Evolutionary conservation across 2,888 invertebrate genomes (phyloP), one percentile per base, ranked within the genome.

Genomic region (Taenaris catops): DNA sequence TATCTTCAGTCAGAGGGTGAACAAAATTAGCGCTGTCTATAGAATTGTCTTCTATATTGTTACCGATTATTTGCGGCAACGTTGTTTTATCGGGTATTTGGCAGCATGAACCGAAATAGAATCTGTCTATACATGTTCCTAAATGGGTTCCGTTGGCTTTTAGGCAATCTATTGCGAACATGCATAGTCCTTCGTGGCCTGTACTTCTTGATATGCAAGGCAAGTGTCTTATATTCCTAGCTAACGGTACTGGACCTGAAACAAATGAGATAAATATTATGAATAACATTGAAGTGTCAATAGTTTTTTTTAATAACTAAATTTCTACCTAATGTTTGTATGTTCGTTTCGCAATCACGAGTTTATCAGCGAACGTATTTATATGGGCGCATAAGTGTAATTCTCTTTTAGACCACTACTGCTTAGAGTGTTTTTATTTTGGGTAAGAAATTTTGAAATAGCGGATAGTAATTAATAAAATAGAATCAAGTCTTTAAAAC

Each of bases 61-160:
- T 92, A 33, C 89, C 89, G 29, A 88, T 76, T 0, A 91, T 79
- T 20, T 89, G 90, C 27, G 89, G 87, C 7, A 88, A 56, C 8
- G 74, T 53, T 0, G 67, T 72, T 49, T 78, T 76, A 34, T 89
- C 89, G 48, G 91, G 91, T 36, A 96, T 88, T 56, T 93, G 94
- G 66, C 97, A 97, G 65, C 97, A 97, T 16, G 96, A 96, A 34
- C 96, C 96, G 66, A 96, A 96, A 80, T 96, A 96, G 72, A 96
- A 96, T 46, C 96, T 91, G 75, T 97, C 96, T 59, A 96, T 95
- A 71, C 97, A 97, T 1, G 96, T 96, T 14, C 96, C 96, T 48
- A 97, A 81, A 58, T 97, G 96, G 0, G 96, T 94, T 21, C 97
- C 97, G 65, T 96, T 96, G 41, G 94, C 91, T 86, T 96, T 95